Evolutionary conservation across 2,113 vertebrate genomes (phyloP), one percentile per base, ranked within the genome.

Genomic region (Ptychochromis oligacanthus): DNA sequence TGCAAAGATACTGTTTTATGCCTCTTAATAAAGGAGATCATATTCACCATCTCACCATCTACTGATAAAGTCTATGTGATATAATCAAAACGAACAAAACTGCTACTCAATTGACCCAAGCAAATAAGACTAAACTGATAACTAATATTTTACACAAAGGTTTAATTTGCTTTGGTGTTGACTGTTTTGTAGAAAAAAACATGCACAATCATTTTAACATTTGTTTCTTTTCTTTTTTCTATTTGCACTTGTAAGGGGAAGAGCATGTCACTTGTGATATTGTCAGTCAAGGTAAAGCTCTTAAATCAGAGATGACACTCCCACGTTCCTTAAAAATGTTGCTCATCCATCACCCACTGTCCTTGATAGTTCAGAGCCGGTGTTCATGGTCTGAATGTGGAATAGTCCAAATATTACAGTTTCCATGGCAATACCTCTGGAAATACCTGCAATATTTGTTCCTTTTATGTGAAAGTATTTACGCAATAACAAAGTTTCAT

Each of bases 361-460:
- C 46, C 60, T 59, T 52, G 52, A 58, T 8, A 77, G 43, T 55
- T 26, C 20, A 20, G 24, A 74, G 67, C 5, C 1, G 0, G 15
- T 22, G 57, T 38, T 83, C 60, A 67, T 55, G 52, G 75, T 83
- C 65, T 83, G 52, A 62, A 89, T 67, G 58, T 43, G n/a, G 61
- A 90, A 11, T 28, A 38, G 20, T 64, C 65, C 31, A 79, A 79
- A 82, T 52, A 49, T n/a, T 79, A 56, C 61, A 20, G 89, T 90
- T 93, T 81, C 87, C 86, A 89, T 92, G 89, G 89, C 26, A 70
- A 90, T 82, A 64, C 58, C 58, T 67, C 28, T 2, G 40, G 54
- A 57, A 80, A 83, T 75, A 83, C 76, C 70, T 80, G 57, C 55
- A 79, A 58, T 82, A 76, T 18, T 88, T 81, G 72, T 46, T 76